Evolutionary conservation across 2,797 vertebrate genomes (phyloP).

Genomic region (Tarsius wallacei): DNA sequence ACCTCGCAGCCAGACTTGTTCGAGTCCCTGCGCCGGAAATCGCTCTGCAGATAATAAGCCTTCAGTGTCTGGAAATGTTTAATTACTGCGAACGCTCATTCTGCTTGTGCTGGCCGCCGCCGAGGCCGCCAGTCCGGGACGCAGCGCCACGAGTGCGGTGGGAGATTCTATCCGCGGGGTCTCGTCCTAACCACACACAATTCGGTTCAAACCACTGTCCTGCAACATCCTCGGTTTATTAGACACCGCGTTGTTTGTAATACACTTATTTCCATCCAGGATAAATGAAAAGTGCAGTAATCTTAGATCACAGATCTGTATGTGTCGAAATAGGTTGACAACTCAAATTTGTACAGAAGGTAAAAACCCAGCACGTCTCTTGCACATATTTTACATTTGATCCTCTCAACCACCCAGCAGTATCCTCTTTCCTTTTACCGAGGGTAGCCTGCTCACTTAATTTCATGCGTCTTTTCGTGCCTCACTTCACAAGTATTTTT

Average conservation of each 20-base stretch:
- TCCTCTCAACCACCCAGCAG: neutral
- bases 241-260: neutral
- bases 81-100: slow-evolving; percentile 67
- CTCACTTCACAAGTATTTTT: neutral
- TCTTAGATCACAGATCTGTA: neutral
- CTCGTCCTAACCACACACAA: neutral
- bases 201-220: neutral
- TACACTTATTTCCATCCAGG: neutral
- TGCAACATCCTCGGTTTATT: neutral
- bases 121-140: neutral
- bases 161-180: neutral
- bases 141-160: neutral
- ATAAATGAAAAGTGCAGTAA: neutral
- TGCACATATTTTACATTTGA: neutral
- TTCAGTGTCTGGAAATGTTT: slow-evolving; percentile 79
- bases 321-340: neutral
- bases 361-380: neutral
- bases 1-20: neutral
- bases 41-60: slow-evolving; percentile 71
- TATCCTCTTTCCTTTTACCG: neutral
- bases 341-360: neutral
- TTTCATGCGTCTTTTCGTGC: neutral
- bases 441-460: neutral
- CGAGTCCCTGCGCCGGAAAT: slow-evolving; percentile 68
- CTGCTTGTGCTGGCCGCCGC: neutral